Evolutionary conservation across 2,113 vertebrate species (phyloP), one percentile per base, ranked within the genome.

Genomic region (Prionailurus viverrinus): DNA sequence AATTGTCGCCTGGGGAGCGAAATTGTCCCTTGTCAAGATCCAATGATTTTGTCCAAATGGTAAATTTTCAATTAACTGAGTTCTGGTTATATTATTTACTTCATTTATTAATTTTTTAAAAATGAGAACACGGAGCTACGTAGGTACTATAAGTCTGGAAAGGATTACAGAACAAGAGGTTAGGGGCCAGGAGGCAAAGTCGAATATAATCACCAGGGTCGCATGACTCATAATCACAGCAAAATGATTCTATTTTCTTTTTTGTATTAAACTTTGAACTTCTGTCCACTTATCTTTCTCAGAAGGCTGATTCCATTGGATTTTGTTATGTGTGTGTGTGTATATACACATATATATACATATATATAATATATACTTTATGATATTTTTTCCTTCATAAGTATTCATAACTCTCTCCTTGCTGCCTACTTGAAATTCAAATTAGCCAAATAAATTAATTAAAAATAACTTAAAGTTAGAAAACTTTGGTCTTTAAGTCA

Each of bases 391-490:
- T 68, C n/a, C 74, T 89, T 48, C 0, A 92, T 41, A 36, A 41
- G 51, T 71, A 11, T 93, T 98, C 27, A 12, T 76, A 98, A 85
- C 27, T 96, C 33, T 63, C 78, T 92, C 8, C 66, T 25, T 96
- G 63, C 41, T 91, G 68, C 92, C 63, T 97, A 51, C 66, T 93
- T 97, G 88, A 93, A 97, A 74, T 91, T 73, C 89, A 53, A 96
- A 91, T 97, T 93, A 96, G 33, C 88, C 68, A 78, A 97, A 83
- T 97, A 86, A 94, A 33, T 95, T 97, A 87, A 97, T 97, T 97
- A 61, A 96, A 94, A 96, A 87, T 53, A 84, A 98, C 96, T 98
- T 97, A 74, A 92, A 83, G 55, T 79, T 89, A 80, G 88, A 96
- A 97, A 97, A 97, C 80, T 94, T 95, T 94, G 31, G 63, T 97